Base-by-base conservation (phyloP, 2,888 invertebrate genomes). In the Trachelus troglodyta region DNA sequence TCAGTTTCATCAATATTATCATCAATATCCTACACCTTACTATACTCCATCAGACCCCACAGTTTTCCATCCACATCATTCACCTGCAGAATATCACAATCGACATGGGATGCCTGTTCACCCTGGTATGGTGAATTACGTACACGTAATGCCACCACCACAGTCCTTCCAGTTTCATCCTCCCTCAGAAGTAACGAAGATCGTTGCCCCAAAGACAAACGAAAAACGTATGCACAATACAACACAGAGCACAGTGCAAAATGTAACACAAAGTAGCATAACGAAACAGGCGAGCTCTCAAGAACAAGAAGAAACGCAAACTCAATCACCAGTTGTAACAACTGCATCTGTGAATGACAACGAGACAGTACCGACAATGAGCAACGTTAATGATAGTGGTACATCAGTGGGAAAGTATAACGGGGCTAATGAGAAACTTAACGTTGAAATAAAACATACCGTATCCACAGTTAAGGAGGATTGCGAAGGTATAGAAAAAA, bases 131-230 rank as follows among this genome's bases (percentile, higher is more conserved):
- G 40, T 56, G 40, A 56, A 56, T 56, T 85, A 85, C 77, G 82
- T 85, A 37, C 86, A 84, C 77, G 80, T 79, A 80, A 79, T 80
- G 78, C 92, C 91, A 3, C 87, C 89, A 83, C 78, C 92, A 75
- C 86, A 91, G 69, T 85, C 90, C 74, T 91, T 92, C 33, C 92
- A 93, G 84, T 92, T 93, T 87, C 92, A 93, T 88, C 93, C 86
- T 85, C 74, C 80, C 78, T 68, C 87, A 85, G 40, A 88, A 88
- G 78, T 81, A 85, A 31, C 85, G 11, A 30, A 33, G 11, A 37
- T 31, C 15, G 11, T 34, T n/a, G 33, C 23, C 6, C 81, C 83
- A 31, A 87, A 89, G 79, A 74, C 83, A 15, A 84, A 85, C 34
- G 86, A 90, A 0, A 87, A 87, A 79, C 82, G 83, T 40, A 56